Percentiles rank a stretch among this genome's conserved stretches.
These are phyloP conservation scores for Nanger granti DNA, from an alignment of 2,113 vertebrate genomes.

Conservation along the genomic window DNA sequence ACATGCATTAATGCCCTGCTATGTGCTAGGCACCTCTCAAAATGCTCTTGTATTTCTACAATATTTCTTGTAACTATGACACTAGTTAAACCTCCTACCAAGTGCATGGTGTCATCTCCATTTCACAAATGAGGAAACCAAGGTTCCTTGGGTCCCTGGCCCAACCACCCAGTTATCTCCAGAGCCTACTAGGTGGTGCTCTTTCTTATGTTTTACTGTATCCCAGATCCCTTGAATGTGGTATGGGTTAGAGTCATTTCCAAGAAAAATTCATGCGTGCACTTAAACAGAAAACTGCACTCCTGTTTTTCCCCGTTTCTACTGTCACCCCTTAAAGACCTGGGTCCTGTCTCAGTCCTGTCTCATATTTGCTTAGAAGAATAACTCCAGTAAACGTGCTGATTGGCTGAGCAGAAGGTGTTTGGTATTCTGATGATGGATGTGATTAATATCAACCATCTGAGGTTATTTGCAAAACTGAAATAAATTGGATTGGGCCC, in stretches of 20 bases:
- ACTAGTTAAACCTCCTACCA: not conserved
- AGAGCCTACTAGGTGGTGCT: not conserved
- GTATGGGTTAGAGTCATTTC: not conserved
- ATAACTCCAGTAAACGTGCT: not conserved
- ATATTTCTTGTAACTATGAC: not conserved
- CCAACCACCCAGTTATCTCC: not conserved
- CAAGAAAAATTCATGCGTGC: not conserved
- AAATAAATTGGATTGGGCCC: not conserved
- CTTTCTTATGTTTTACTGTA: not conserved
- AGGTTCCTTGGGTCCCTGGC: not conserved
- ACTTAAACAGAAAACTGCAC: not conserved
- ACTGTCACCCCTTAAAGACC: not conserved
- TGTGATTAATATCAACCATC: constrained; percentile 5
- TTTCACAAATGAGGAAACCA: not conserved
- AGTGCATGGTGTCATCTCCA: not conserved
- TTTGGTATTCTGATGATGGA: not conserved
- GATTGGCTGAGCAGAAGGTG: not conserved
- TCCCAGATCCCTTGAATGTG: not conserved
- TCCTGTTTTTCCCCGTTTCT: not conserved
- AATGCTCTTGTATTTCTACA: not conserved
- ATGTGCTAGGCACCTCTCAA: not conserved
- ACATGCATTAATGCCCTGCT: not conserved
- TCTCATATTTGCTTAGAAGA: not conserved
- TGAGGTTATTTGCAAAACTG: constrained; percentile 2
- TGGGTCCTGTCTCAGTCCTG: not conserved